Evolutionary conservation across 2,888 invertebrate genomes (phyloP).

Genomic region (Apeira syringaria): DNA sequence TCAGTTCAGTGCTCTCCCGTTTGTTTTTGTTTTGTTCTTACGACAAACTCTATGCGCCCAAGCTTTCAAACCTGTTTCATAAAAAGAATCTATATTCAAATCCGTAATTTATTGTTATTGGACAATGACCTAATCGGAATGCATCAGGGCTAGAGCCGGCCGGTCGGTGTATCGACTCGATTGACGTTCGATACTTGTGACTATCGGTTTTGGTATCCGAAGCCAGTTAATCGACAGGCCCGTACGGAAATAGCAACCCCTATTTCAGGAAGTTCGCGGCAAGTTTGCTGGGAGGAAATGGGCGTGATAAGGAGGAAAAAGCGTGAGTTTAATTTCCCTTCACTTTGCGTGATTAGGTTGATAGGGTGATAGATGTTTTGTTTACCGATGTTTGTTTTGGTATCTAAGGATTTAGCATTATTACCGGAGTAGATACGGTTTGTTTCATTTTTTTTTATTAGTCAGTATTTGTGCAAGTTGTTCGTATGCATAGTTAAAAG

Average conservation of each 20-base stretch:
- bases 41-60: slow-evolving; percentile 26
- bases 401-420: too few species aligned
- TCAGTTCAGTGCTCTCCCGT: slow-evolving; percentile 42
- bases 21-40: slow-evolving; percentile 50
- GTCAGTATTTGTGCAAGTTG: too few species aligned
- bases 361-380: not conserved
- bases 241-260: slow-evolving; percentile 43
- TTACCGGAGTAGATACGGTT: too few species aligned
- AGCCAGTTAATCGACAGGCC: slow-evolving; percentile 48
- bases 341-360: slow-evolving; percentile 34
- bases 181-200: slow-evolving; percentile 61
- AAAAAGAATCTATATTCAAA: slow-evolving; percentile 18
- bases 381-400: not conserved
- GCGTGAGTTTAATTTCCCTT: slow-evolving; percentile 69
- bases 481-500: too few species aligned
- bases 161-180: slow-evolving; percentile 56
- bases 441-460: not conserved
- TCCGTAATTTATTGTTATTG: slow-evolving; percentile 38
- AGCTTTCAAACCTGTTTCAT: slow-evolving; percentile 17
- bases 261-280: slow-evolving; percentile 51
- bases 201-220: slow-evolving; percentile 35
- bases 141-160: slow-evolving; percentile 60
- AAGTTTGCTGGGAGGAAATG: slow-evolving; percentile 62
- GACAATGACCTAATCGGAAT: slow-evolving; percentile 71
- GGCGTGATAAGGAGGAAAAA: slow-evolving; percentile 78